Percentiles rank a stretch among this genome's conserved stretches.
These are phyloP conservation scores for Meta bourneti DNA, from an alignment of 2,888 invertebrate genomes.

Conservation along the genomic window DNA sequence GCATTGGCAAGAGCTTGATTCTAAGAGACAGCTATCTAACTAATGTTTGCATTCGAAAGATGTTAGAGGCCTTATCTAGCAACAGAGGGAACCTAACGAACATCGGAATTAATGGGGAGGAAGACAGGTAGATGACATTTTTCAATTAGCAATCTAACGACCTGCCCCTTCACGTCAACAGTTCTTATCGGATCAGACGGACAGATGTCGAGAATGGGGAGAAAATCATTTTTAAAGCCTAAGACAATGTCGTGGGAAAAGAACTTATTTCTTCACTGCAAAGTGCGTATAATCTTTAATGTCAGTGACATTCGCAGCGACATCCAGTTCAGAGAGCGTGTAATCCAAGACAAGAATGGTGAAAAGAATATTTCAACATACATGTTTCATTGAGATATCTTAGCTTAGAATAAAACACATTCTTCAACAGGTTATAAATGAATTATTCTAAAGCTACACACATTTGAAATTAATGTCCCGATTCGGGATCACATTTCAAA, in stretches of 20 bases:
- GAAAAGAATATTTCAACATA: too few relatives aligned
- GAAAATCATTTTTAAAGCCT: background rate
- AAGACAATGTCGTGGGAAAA: background rate
- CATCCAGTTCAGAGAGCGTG: background rate
- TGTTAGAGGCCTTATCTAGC: conserved; percentile 10
- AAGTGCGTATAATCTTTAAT: conserved; percentile 2
- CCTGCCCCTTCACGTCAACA: conserved; percentile 24
- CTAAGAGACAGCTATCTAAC: background rate
- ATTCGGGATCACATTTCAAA: too few relatives aligned
- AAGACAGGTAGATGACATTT: conserved; percentile 55
- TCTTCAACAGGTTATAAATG: too few relatives aligned
- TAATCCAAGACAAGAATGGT: too few relatives aligned
- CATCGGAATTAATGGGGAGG: conserved; percentile 39
- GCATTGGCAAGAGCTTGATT: background rate
- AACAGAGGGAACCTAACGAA: conserved; percentile 2
- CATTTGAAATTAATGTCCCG: too few relatives aligned
- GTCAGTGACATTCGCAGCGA: background rate
- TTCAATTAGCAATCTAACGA: conserved; percentile 52
- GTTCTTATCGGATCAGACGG: conserved; percentile 41
- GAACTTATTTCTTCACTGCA: conserved; percentile 8
- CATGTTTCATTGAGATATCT: too few relatives aligned
- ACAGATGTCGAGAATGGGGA: background rate
- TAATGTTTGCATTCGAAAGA: conserved; percentile 13
- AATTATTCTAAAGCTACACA: too few relatives aligned
- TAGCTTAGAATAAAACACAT: too few relatives aligned